phyloP scores from a whole-genome alignment of 1,140 invertebrate genomes.

The Tribolium madens region DNA sequence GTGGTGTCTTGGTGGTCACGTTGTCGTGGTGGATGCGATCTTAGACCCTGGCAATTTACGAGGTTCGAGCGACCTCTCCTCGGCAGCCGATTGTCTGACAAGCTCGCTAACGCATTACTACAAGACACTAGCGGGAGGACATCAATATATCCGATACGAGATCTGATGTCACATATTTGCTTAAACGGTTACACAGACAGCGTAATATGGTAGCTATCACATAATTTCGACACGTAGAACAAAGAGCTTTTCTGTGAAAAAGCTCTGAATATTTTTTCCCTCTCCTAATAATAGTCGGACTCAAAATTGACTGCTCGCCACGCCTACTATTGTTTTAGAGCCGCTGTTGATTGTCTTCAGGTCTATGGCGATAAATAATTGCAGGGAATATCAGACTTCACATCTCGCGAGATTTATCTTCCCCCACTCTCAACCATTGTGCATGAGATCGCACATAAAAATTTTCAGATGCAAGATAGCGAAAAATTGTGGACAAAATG shows the following conservation, averaged over 20 bases:
- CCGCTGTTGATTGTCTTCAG: constrained; percentile 60
- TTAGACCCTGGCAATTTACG: constrained; percentile 47
- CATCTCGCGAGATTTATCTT: constrained; percentile 60
- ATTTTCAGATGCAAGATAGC: no score
- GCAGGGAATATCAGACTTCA: constrained; percentile 57
- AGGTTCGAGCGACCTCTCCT: constrained; percentile 48
- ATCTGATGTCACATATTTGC: constrained; percentile 60
- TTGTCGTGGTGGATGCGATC: constrained; percentile 45
- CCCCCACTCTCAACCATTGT: constrained; percentile 58
- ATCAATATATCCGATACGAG: constrained; percentile 57
- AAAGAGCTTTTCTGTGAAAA: constrained; percentile 13
- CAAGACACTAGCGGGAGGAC: constrained; percentile 55
- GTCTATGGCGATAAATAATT: constrained; percentile 60
- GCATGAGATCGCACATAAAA: constrained; percentile 27
- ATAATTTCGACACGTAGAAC: constrained; percentile 47
- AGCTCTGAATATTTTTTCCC: constrained; percentile 7
- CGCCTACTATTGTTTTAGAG: constrained; percentile 61
- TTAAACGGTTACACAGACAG: constrained; percentile 53
- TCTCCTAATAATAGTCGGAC: constrained; percentile 56
- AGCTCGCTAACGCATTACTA: constrained; percentile 56
- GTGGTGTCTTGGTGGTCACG: constrained; percentile 13
- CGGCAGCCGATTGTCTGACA: constrained; percentile 58
- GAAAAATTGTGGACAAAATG: no score
- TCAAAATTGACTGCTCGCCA: constrained; percentile 58
- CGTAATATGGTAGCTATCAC: constrained; percentile 59